Evolutionary conservation across 2,888 invertebrate species (phyloP), one percentile per base, ranked within the genome.

Genomic region (Ectemnius continuus): DNA sequence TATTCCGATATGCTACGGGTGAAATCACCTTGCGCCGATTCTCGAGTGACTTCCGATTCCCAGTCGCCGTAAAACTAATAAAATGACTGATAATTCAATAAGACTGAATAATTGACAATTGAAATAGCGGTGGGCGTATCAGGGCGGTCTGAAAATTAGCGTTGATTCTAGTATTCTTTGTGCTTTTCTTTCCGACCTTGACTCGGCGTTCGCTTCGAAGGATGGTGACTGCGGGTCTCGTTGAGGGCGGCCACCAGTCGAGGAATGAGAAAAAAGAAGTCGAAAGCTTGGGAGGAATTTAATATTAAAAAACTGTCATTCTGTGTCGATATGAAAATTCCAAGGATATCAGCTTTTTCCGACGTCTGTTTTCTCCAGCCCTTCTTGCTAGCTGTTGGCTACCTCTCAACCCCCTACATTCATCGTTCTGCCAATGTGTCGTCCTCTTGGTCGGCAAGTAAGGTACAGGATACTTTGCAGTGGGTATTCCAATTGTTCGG

Each of bases 321-420:
- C 87, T 88, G 85, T 85, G 88, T 87, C 88, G 88, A 90, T 90
- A 91, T 91, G 89, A 90, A 90, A 91, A 91, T 91, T 91, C 90
- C 91, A 84, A 81, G 84, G 86, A 87, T 89, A 89, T 88, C 87
- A 85, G 82, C 80, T 82, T 75, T 85, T 80, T 73, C 78, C 78
- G 74, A 73, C 77, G 75, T 81, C 79, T 81, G 76, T 80, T 81
- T 81, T 73, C 66, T 61, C 52, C n/a, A 16, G 16, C 65, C 70
- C 61, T 71, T 68, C 70, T 48, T 67, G 78, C 71, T 60, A 20
- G 58, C 61, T 59, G 66, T 66, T 80, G 78, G 82, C 79, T 8
- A 36, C 36, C 36, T 81, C 76, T 81, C 80, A 70, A 26, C 52
- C 20, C 52, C 45, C 61, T 45, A 16, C 59, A 58, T 47, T 18